phyloP scores from a whole-genome alignment of 2,888 invertebrate species.

The Rhogogaster chlorosoma region DNA sequence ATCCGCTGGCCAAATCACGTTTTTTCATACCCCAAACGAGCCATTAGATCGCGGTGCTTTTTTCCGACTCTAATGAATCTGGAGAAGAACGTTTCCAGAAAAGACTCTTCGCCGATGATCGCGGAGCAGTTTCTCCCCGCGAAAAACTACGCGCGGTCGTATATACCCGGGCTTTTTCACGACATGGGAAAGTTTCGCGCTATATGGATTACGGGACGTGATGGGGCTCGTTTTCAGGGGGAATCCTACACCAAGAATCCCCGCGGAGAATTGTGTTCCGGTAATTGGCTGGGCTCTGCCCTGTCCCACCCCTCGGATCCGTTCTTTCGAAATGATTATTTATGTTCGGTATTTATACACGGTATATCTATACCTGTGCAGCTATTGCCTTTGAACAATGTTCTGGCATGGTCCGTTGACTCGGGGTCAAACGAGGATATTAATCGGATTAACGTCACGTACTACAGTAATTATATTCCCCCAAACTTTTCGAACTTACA shows the following conservation, averaged over 20 bases:
- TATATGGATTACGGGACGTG: neutral
- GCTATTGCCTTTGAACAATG: slow-evolving; percentile 34
- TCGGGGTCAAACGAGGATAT: slow-evolving; percentile 32
- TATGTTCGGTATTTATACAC: slow-evolving; percentile 28
- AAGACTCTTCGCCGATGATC: neutral
- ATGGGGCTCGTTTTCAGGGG: neutral
- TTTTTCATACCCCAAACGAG: neutral
- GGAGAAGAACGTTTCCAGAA: too few species aligned
- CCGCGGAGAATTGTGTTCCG: slow-evolving; percentile 31
- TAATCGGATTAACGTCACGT: slow-evolving; percentile 36
- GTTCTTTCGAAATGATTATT: slow-evolving; percentile 42
- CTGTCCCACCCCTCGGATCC: slow-evolving; percentile 21
- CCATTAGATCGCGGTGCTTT: too few species aligned
- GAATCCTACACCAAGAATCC: neutral
- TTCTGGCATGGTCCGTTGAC: slow-evolving; percentile 21
- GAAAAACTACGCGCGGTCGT: neutral
- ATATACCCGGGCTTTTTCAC: neutral
- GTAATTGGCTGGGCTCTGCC: slow-evolving; percentile 37
- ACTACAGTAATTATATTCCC: neutral
- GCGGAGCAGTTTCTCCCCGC: neutral
- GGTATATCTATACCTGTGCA: neutral
- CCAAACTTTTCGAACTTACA: neutral
- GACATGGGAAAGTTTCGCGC: neutral
- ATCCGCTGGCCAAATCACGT: neutral
- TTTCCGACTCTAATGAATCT: too few species aligned